Base-by-base conservation (phyloP, 1,140 invertebrate genomes). In the Papilio dardanus region DNA sequence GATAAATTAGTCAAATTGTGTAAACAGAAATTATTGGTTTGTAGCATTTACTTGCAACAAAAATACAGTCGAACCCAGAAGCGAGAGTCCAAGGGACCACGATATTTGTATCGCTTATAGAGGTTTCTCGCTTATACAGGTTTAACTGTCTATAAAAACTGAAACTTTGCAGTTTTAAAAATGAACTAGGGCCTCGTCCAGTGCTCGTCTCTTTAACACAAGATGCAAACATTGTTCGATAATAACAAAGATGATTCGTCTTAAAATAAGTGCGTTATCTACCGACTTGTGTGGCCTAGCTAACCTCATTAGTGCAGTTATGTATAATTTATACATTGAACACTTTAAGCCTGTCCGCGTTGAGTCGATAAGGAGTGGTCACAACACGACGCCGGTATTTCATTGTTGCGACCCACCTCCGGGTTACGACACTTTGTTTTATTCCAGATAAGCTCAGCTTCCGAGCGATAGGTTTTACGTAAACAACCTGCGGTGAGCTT, bases 401-500 rank as follows among this genome's bases (percentile, higher is more conserved):
- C 67, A 69, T 69, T 69, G 67, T 69, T 69, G 67, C 31, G 33
- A 40, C 16, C 31, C 31, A 69, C 33, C 35, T 69, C 19, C 67
- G 31, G 35, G 35, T 68, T 77, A 65, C 76, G 65, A 77, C 67
- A 71, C 74, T 74, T 79, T 83, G 81, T 82, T 82, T 84, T 79
- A 79, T 77, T 76, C 76, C 76, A 82, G 83, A 84, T 81, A 82
- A 81, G 74, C 75, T 71, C 54, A 24, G 54, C 81, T 82, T 84
- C 83, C 83, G 65, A 42, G 65, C 77, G 82, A 83, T 83, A 79
- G 77, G 65, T 68, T 75, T 79, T 73, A 68, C 71, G 62, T 80
- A 79, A 83, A 81, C 77, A 84, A 82, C 74, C 77, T 75, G 67
- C 69, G 50, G 74, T 69, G 73, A 80, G 80, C 84, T 85, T 83